These are phyloP conservation scores for Aplysina aerophoba DNA, from an alignment of 37 sponge, comb jelly and placozoan genomes.

Conservation along the genomic window DNA sequence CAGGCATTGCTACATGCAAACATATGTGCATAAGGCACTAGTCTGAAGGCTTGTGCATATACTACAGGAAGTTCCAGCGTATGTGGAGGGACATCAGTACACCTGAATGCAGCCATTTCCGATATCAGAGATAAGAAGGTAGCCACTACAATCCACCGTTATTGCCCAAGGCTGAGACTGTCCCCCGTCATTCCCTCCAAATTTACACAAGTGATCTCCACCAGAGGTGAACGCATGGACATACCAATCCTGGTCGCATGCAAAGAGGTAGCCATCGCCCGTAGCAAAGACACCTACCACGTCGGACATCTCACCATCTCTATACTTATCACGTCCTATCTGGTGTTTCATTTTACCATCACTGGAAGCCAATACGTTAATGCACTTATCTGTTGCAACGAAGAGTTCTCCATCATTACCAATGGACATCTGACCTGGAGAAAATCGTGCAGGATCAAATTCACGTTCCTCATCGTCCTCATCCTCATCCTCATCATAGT, in stretches of 20 bases:
- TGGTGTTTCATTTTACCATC: background rate
- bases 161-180: background rate
- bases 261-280: slow-evolving; percentile 27
- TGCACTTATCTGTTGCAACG: slow-evolving; percentile 9
- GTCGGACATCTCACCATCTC: background rate
- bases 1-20: too few relatives aligned
- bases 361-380: slow-evolving; percentile 7
- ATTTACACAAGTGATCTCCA: background rate
- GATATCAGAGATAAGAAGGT: background rate
- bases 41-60: too few relatives aligned
- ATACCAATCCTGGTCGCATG: background rate
- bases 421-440: slow-evolving; percentile 9
- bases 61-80: too few relatives aligned
- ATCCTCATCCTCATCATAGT: slow-evolving; percentile 7
- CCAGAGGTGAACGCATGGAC: background rate
- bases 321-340: slow-evolving; percentile 1
- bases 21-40: too few relatives aligned
- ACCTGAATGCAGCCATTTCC: background rate
- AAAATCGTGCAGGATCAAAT: background rate
- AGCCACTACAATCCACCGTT: background rate
- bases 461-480: background rate
- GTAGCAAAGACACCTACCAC: slow-evolving; percentile 15
- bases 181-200: background rate
- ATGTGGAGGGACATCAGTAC: background rate
- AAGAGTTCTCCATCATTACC: slow-evolving; percentile 7